Conservation (phyloP, 2,888 invertebrate species). For the Crematogaster levior region DNA sequence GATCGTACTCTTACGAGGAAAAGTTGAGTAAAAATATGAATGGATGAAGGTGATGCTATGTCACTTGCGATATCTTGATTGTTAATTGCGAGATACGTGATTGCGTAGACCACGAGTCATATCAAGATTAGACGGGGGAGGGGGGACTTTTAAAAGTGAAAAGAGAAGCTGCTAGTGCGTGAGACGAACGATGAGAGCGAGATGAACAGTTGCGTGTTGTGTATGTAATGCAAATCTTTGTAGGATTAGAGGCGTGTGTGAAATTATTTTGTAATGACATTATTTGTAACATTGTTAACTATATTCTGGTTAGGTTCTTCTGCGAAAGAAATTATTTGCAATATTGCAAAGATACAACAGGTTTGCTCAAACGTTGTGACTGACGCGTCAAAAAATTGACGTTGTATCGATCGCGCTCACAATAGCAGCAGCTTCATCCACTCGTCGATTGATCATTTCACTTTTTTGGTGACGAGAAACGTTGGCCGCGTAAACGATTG, state of each 20-base stretch:
- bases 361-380: conserved; percentile 47
- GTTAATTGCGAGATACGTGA: background rate
- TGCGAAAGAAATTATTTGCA: conserved; percentile 18
- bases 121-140: conserved; percentile 1
- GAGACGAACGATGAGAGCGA: background rate
- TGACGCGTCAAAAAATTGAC: background rate
- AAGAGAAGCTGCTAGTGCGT: background rate
- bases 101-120: background rate
- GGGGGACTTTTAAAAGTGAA: conserved; percentile 13
- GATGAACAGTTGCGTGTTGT: background rate
- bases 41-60: conserved; percentile 41
- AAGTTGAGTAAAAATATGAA: conserved; percentile 32
- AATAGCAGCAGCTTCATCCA: conserved; percentile 44
- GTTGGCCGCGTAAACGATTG: background rate
- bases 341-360: conserved; percentile 12
- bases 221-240: background rate
- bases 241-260: conserved; percentile 3
- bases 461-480: conserved; percentile 23
- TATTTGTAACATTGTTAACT: conserved; percentile 19
- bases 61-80: background rate
- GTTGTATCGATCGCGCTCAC: conserved; percentile 6
- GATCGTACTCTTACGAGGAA: background rate
- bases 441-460: conserved; percentile 19
- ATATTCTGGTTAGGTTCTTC: background rate
- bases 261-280: conserved; percentile 37